A percentile compares a stretch with the other conserved stretches of the same genome.
phyloP scores from a whole-genome alignment of 2,888 invertebrate species.

The Parnassius smintheus region DNA sequence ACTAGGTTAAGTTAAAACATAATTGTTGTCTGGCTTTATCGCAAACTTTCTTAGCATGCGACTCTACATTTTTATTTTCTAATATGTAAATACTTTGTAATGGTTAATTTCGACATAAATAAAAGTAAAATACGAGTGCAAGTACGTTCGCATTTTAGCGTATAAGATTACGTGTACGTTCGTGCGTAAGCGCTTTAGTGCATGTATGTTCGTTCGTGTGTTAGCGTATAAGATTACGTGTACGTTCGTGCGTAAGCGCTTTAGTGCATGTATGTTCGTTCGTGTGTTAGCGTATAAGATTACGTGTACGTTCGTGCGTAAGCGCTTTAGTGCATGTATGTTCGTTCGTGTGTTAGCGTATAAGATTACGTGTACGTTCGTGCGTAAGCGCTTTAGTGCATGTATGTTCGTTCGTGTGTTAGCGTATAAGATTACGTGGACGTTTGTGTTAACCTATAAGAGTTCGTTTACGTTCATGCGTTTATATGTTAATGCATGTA shows the following conservation, averaged over 20 bases:
- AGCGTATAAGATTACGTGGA: background rate
- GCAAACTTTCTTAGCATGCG: too few relatives aligned
- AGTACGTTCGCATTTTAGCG: background rate
- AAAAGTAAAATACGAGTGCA: background rate
- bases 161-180: background rate
- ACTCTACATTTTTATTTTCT: too few relatives aligned
- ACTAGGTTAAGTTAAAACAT: too few relatives aligned
- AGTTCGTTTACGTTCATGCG: background rate
- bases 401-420: background rate
- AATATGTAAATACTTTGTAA: too few relatives aligned
- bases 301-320: constrained; percentile 81
- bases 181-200: constrained; percentile 6
- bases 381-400: too few relatives aligned
- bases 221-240: constrained; percentile 83
- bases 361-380: too few relatives aligned
- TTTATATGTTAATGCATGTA: constrained; percentile 1
- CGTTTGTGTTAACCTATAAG: background rate
- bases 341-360: too few relatives aligned
- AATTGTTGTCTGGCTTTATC: too few relatives aligned
- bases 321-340: too few relatives aligned
- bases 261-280: background rate
- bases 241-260: background rate
- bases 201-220: too few relatives aligned
- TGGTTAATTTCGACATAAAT: too few relatives aligned
- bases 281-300: constrained; percentile 58